Evolutionary conservation across 2,888 invertebrate genomes (phyloP), one percentile per base, ranked within the genome.

Genomic region (Cephus runcator): DNA sequence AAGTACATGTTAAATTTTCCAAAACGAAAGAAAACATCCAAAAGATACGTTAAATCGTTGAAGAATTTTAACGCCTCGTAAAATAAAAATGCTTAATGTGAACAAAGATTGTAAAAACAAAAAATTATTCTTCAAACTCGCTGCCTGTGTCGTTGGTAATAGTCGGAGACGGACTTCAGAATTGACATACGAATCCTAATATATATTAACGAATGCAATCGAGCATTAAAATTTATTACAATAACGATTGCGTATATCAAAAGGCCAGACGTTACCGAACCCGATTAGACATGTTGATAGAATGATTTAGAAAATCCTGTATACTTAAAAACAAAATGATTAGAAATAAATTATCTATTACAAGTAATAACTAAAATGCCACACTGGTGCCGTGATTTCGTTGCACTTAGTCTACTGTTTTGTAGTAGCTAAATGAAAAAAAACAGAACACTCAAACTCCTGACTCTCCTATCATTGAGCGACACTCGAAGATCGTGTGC

Each of bases 301-400:
- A 33, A 69, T 6, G 12, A 69, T 12, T 30, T 30, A 33, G 4
- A 34, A 71, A 23, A 34, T 71, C 71, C 31, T 34, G 23, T 71
- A 71, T 33, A 71, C 71, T 31, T 9, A 71, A 23, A 23, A 9
- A 23, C 34, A 56, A 23, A 71, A 71, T 23, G 31, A 31, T 71
- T 71, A 34, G 12, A 31, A 71, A 71, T 31, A 71, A 71, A 56
- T 34, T 40, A 33, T 31, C 36, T 23, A 33, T 34, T 71, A 71
- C 1, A 34, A 33, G 9, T 71, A 71, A 71, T 33, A 71, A 71
- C 4, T 71, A 71, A 71, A 71, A 71, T 71, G 71, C 71, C 71
- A 71, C 56, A 9, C 73, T 76, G 56, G 40, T 76, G 15, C n/a
- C 69, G 12, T 15, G 30, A 76, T 76, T 73, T 76, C 36, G 73